phyloP scores from a whole-genome alignment of 2,113 vertebrate genomes.

The Gasterosteus aculeatus region DNA sequence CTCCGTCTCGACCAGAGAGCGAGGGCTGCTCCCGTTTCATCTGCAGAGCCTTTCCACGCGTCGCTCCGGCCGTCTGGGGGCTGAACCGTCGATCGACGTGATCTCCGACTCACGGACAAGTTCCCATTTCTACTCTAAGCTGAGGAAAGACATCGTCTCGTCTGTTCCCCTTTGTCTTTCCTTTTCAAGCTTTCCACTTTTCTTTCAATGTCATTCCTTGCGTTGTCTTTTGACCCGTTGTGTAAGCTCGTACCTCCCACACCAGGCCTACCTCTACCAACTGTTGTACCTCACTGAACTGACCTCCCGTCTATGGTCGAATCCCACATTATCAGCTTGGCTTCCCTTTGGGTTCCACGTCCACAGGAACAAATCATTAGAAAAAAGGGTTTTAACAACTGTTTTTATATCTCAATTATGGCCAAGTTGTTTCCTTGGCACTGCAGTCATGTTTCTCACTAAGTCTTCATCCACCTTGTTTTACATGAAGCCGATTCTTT shows the following conservation, averaged over 20 bases:
- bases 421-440: constrained; percentile 17
- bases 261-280: constrained; percentile 41
- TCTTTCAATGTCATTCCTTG: constrained; percentile 4
- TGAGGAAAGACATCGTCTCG: constrained; percentile 1
- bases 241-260: background rate
- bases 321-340: background rate
- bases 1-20: background rate
- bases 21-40: constrained; percentile 18
- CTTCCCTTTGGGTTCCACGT: background rate
- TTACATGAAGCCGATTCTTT: background rate
- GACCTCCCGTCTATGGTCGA: background rate
- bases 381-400: background rate
- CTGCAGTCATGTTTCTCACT: constrained; percentile 3
- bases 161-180: background rate
- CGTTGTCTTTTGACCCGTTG: background rate
- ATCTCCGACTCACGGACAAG: background rate
- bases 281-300: constrained; percentile 3
- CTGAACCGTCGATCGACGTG: background rate
- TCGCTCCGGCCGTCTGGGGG: background rate
- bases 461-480: constrained; percentile 4
- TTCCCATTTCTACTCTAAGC: background rate
- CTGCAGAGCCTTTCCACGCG: constrained; percentile 6
- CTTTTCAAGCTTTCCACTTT: background rate
- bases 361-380: background rate
- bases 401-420: constrained; percentile 9